Base-by-base conservation (phyloP, 2,888 invertebrate species). In the Pilophorus perplexus region DNA sequence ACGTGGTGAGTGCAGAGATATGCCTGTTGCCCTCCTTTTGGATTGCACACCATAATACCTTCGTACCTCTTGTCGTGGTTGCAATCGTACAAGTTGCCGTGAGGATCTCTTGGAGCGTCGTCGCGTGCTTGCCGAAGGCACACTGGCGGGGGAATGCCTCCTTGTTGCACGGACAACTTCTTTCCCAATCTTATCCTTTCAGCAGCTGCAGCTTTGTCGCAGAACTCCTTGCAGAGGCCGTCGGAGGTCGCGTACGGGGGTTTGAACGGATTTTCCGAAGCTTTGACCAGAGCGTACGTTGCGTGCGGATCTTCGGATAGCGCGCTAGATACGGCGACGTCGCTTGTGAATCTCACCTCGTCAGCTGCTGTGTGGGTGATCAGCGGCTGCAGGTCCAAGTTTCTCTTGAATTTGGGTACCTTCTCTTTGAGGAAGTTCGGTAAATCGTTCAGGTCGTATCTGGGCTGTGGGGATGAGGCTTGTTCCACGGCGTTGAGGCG, bases 351-450 rank as follows among this genome's bases (percentile, higher is more conserved):
- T 12, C 42, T 12, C 23, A 64, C 52, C 12, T 64, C 50, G 16
- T 28, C 42, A 2, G 23, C 37, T 2, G 57, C 38, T 4, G 46
- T 48, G 46, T 66, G 55, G 2, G 66, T 66, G 28, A 66, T 66
- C 12, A 57, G 33, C 8, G 66, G 66, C 3, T 20, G 25, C 10
- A 55, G 44, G 18, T 55, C 55, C 10, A 38, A n/a, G 23, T 66
- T 66, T 16, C 25, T 64, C 38, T 66, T 55, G 57, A 57, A 66
- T 18, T 37, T 20, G 48, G 66, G 66, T 2, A 66, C 18, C 3
- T 27, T 18, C 16, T 46, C 57, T 14, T 14, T 57, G 12, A 66
- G 48, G 27, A 66, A 66, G 23, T 66, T 59, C 16, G 66, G 66
- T 12, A 46, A 37, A 22, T 57, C 22, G 28, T 48, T 52, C 8